A percentile compares a stretch with the other conserved stretches of the same genome.
Evolutionary conservation across 2,888 invertebrate species (phyloP).

Genomic region (Kryphioiulus occultus): DNA sequence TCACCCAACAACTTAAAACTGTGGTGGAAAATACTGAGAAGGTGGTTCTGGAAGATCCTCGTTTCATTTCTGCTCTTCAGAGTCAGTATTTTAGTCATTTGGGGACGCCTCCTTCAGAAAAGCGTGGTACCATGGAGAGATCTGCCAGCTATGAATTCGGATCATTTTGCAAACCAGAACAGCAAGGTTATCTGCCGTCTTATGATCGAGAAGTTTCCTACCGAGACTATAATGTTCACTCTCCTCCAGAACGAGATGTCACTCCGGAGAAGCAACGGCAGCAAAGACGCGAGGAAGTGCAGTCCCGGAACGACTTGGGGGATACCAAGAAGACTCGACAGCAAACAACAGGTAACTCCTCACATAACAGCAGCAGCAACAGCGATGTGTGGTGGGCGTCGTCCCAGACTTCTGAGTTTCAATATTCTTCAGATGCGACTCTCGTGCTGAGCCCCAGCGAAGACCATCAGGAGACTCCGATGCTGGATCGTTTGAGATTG

Average conservation of each 20-base stretch:
- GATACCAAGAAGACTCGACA: background rate
- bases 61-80: constrained; percentile 30
- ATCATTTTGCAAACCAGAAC: background rate
- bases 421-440: constrained; percentile 32
- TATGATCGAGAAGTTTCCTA: constrained; percentile 70
- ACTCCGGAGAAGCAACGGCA: constrained; percentile 35
- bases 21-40: constrained; percentile 73
- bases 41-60: constrained; percentile 59
- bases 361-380: background rate
- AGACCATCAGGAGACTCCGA: constrained; percentile 68
- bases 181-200: constrained; percentile 63
- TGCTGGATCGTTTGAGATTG: constrained; percentile 74
- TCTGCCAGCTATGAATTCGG: constrained; percentile 39
- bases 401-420: background rate
- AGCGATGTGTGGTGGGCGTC: constrained; percentile 17
- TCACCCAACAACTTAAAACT: constrained; percentile 73
- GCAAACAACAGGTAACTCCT: background rate
- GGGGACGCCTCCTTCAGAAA: background rate
- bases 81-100: constrained; percentile 43
- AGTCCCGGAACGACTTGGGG: background rate
- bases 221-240: constrained; percentile 72
- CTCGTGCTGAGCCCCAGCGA: background rate
- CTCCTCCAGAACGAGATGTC: constrained; percentile 73
- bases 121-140: constrained; percentile 3
- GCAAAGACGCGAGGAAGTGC: background rate